Evolutionary conservation across 2,113 vertebrate species (phyloP), one percentile per base, ranked within the genome.

Genomic region (Dipodomys stephensi): DNA sequence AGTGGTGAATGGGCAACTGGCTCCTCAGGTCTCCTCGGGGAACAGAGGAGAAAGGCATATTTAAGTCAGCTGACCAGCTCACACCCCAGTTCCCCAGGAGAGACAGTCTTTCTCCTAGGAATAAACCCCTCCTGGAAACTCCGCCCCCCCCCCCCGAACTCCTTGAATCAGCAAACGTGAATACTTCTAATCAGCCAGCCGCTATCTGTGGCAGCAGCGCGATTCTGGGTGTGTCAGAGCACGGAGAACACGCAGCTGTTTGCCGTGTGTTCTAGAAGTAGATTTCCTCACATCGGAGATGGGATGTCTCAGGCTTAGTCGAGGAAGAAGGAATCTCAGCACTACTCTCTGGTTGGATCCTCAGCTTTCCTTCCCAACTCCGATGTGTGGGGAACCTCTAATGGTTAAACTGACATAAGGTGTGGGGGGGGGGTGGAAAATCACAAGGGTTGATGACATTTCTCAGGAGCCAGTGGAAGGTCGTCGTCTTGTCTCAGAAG

Each of bases 351-450:
- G 53, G 12, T 30, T 69, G 69, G 91, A 23, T n/a, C 46, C 57
- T 64, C 90, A 80, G 53, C 39, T 69, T 88, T 73, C 3, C 30
- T 78, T 91, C 77, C 57, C 92, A 81, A 95, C 94, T 60, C 90
- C 88, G 91, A 83, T 95, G 88, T 28, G 88, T 79, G 96, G 85
- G 68, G 93, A 97, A 95, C 92, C 95, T 94, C 96, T 97, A 69
- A 92, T 96, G 96, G 95, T 81, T 95, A 94, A 96, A 97, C 93
- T 91, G 93, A 97, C 91, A 92, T 68, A 93, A 96, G n/a, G n/a
- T n/a, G n/a, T n/a, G n/a, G n/a, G 39, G 39, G 94, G 96, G 77
- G 60, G 96, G 77, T 39, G 35, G 35, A 65, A 89, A 96, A 91
- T 7, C 20, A 64, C 62, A 90, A 77, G 74, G 32, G 67, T 39